Evolutionary conservation across 2,797 vertebrate species (phyloP).

Genomic region (Acanthurus leucopareius): DNA sequence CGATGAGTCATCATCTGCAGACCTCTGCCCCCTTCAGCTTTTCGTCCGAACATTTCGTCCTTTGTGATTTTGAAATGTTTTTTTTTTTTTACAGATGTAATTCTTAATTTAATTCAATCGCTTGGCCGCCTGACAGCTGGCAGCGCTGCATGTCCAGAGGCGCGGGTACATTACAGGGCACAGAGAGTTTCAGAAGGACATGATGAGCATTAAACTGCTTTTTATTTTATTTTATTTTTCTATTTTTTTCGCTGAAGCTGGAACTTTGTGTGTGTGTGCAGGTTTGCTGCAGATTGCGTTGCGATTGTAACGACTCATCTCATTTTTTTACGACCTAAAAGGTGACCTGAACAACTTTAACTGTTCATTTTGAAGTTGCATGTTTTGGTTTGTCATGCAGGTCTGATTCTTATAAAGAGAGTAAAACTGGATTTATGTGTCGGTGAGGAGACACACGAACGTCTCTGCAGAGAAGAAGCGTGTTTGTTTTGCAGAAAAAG

Average conservation of each 20-base stretch:
- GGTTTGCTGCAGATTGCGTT: neutral
- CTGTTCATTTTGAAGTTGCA: neutral
- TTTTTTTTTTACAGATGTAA: constrained; percentile 10
- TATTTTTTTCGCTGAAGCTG: neutral
- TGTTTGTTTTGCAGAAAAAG: neutral
- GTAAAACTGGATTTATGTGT: neutral
- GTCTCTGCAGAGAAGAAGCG: too few species aligned
- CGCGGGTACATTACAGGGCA: constrained; percentile 7
- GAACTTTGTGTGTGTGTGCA: neutral
- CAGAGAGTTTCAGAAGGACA: constrained; percentile 34
- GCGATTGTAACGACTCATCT: neutral
- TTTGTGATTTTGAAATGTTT: constrained; percentile 31
- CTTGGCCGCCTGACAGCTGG: constrained; percentile 51
- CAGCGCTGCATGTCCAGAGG: constrained; percentile 23
- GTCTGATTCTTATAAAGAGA: neutral
- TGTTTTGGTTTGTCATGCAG: neutral
- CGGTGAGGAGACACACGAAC: too few species aligned
- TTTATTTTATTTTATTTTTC: constrained; percentile 3
- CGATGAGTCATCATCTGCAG: constrained; percentile 14
- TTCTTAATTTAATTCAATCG: constrained; percentile 28
- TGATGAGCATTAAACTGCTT: constrained; percentile 10
- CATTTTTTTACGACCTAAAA: neutral
- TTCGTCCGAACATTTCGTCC: constrained; percentile 9
- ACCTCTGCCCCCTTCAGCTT: constrained; percentile 3
- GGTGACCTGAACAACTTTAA: neutral